Base-by-base conservation (phyloP, 2,888 invertebrate species). In the Leucoptera coffeella region DNA sequence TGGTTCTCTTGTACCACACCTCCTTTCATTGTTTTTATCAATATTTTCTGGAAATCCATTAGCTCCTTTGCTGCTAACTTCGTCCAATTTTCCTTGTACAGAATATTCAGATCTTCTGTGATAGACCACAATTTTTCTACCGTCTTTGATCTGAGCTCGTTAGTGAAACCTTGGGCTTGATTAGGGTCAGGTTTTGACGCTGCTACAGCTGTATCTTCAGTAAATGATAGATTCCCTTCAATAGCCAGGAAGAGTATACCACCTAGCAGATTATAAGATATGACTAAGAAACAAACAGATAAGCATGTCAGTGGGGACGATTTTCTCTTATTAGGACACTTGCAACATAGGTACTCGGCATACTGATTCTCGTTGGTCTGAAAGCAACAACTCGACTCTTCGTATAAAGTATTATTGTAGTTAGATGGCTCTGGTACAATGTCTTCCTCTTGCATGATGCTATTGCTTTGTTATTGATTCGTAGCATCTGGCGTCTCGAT, bases 51-150 rank as follows among this genome's bases (percentile, higher is more conserved):
- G 49, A 90, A 90, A 43, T 84, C 80, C 52, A 85, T 75, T 38
- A 95, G 85, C 55, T 89, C 87, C 37, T 83, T 79, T n/a, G 89
- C 86, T 1, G 91, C 91, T 34, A 88, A 54, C 36, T 82, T 75
- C 10, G 91, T 92, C 92, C 93, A 94, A 55, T 93, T 93, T 42
- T 88, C 86, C 44, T 87, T 84, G 50, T 91, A 89, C 29, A 94
- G 67, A 39, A 93, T 88, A 51, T 93, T 93, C 29, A 91, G 67
- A 46, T 87, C 84, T 51, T 86, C 85, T 1, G 92, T 89, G 36
- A 89, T 85, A 31, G 84, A 82, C 89, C 89, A 89, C 31, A 89
- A 67, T 9, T 81, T 75, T 54, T 87, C 86, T 2, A 89, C 88
- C 3, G 88, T 86, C 30, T 47, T 75, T 2, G 79, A 74, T 27